phyloP scores from a whole-genome alignment of 2,113 vertebrate genomes.

The Coptodon rendalli region DNA sequence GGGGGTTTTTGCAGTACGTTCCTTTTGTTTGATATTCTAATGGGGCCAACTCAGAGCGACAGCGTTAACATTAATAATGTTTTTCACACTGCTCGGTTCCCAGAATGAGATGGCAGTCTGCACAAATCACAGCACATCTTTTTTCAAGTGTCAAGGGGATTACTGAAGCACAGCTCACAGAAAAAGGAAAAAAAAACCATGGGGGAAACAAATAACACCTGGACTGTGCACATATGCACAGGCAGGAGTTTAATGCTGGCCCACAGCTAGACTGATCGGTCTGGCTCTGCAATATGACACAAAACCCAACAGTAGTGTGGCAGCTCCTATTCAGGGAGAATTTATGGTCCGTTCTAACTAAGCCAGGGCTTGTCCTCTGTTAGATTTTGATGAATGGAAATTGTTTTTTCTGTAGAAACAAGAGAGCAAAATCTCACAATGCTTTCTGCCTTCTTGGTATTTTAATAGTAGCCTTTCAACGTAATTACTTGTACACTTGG shows the following conservation, averaged over 20 bases:
- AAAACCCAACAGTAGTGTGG: background rate
- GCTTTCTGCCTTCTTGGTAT: background rate
- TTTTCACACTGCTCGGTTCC: background rate
- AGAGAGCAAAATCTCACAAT: background rate
- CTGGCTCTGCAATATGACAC: background rate
- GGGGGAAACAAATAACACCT: background rate
- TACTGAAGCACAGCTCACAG: background rate
- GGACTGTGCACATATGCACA: background rate
- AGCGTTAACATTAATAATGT: background rate
- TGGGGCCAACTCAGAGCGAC: background rate
- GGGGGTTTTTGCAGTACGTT: background rate
- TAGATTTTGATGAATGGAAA: background rate
- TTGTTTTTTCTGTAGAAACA: background rate
- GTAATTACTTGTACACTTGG: background rate
- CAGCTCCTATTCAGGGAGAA: background rate
- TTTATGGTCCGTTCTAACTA: background rate
- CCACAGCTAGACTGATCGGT: background rate
- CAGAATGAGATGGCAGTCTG: background rate
- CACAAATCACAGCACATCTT: slow-evolving; percentile 2
- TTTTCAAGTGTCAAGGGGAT: background rate
- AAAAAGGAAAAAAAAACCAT: background rate
- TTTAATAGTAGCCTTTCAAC: background rate
- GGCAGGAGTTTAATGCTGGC: background rate
- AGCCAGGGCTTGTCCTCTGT: background rate
- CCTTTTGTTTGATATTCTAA: background rate